Percentiles rank a stretch among this genome's conserved stretches.
Evolutionary conservation across 2,888 invertebrate genomes (phyloP).

Genomic region (Halictus ligatus): DNA sequence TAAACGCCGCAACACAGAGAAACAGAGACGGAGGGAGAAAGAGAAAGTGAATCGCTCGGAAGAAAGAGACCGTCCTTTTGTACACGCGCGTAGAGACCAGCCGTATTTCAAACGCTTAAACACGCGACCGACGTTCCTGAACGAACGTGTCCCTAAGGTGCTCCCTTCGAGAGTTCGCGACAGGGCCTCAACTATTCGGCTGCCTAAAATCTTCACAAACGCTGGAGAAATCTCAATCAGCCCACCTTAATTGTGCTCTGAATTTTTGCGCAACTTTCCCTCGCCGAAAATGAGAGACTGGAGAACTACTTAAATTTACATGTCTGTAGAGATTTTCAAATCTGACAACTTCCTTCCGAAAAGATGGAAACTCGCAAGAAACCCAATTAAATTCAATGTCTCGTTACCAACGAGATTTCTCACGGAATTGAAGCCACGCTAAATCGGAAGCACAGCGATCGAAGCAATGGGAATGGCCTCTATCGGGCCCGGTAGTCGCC

Average conservation of each 20-base stretch:
- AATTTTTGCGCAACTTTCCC: not conserved
- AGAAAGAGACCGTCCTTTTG: conserved; percentile 1
- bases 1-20: conserved; percentile 17
- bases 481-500: not conserved
- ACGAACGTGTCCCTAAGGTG: not conserved
- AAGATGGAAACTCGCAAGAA: too few species aligned
- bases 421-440: not conserved
- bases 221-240: not conserved
- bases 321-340: too few species aligned
- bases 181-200: not conserved
- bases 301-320: too few species aligned
- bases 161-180: not conserved
- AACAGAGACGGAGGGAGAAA: not conserved
- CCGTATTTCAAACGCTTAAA: conserved; percentile 42
- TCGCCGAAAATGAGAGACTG: too few species aligned
- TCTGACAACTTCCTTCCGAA: too few species aligned
- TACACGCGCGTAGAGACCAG: conserved; percentile 11
- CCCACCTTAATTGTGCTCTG: not conserved
- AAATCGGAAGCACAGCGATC: not conserved
- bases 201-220: not conserved
- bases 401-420: too few species aligned
- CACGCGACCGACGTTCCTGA: conserved; percentile 18
- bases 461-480: not conserved
- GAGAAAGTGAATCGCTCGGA: not conserved
- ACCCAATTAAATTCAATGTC: too few species aligned